Conservation (phyloP, 2,888 invertebrate genomes). For the Peribatodes rhomboidaria region DNA sequence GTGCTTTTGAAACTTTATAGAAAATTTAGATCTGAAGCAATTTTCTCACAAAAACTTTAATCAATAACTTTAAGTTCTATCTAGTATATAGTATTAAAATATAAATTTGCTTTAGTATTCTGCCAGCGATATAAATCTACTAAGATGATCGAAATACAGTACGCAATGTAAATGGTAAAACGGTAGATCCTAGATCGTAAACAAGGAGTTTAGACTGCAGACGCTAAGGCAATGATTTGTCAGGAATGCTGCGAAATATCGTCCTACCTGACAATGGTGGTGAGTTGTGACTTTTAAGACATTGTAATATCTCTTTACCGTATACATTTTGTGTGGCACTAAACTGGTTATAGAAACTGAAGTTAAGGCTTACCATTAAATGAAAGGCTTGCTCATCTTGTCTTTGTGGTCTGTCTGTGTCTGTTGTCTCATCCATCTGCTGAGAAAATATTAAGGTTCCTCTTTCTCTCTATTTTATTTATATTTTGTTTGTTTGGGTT, state of each 20-base stretch:
- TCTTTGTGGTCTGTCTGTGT: background rate
- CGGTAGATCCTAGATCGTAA: conserved; percentile 14
- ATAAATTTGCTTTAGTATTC: background rate
- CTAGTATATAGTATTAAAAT: background rate
- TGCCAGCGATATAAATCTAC: conserved; percentile 31
- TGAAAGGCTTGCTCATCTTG: background rate
- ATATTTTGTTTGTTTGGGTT: no score
- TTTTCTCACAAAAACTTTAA: no score
- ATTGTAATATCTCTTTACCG: background rate
- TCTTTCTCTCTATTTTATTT: no score
- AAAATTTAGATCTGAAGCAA: no score
- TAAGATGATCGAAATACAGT: conserved; percentile 28
- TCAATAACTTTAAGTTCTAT: no score
- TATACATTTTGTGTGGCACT: background rate
- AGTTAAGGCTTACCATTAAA: no score
- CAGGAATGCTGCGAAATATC: conserved; percentile 5
- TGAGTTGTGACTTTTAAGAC: background rate
- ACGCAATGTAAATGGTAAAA: conserved; percentile 3
- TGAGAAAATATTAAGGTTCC: no score
- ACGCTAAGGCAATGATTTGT: conserved; percentile 6
- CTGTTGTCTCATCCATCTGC: no score
- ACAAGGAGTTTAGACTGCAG: conserved; percentile 15
- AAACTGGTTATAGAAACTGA: no score
- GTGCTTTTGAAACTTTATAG: no score
- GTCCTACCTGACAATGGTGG: background rate